Percentiles rank a stretch among this genome's conserved stretches.
Conservation (phyloP, 2,888 invertebrate genomes). For the Teinopalpus imperialis region DNA sequence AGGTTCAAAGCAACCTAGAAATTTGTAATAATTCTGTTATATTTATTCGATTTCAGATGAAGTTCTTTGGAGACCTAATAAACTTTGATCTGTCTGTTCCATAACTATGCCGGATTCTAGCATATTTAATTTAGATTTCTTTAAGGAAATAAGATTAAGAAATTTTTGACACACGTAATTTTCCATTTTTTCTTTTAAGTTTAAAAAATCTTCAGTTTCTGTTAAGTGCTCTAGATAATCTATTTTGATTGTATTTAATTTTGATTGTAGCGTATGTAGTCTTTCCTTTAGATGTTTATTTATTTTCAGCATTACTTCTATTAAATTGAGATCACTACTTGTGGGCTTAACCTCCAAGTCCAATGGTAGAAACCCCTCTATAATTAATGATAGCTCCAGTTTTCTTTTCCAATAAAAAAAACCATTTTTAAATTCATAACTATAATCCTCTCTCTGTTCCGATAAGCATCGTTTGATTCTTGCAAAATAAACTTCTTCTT, state of each 20-base stretch:
- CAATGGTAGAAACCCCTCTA: slow-evolving; percentile 64
- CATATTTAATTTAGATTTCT: slow-evolving; percentile 43
- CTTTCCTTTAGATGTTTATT: slow-evolving; percentile 51
- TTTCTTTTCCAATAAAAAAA: slow-evolving; percentile 67
- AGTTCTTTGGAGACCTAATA: too few species aligned
- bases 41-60: too few species aligned
- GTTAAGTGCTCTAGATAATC: slow-evolving; percentile 56
- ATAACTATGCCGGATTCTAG: too few species aligned
- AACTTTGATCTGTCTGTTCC: too few species aligned
- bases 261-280: slow-evolving; percentile 37
- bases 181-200: slow-evolving; percentile 64
- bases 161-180: slow-evolving; percentile 56
- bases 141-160: slow-evolving; percentile 45
- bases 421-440: slow-evolving; percentile 57
- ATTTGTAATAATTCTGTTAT: too few species aligned
- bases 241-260: slow-evolving; percentile 41
- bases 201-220: slow-evolving; percentile 63
- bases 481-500: slow-evolving; percentile 45
- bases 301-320: slow-evolving; percentile 51
- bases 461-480: slow-evolving; percentile 48
- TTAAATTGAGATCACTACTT: slow-evolving; percentile 45
- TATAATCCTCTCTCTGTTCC: slow-evolving; percentile 46
- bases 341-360: slow-evolving; percentile 44
- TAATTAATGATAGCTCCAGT: slow-evolving; percentile 38
- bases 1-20: too few species aligned